Evolutionary conservation across 2,113 vertebrate species (phyloP), one percentile per base, ranked within the genome.

Genomic region (Ceratotherium simum): DNA sequence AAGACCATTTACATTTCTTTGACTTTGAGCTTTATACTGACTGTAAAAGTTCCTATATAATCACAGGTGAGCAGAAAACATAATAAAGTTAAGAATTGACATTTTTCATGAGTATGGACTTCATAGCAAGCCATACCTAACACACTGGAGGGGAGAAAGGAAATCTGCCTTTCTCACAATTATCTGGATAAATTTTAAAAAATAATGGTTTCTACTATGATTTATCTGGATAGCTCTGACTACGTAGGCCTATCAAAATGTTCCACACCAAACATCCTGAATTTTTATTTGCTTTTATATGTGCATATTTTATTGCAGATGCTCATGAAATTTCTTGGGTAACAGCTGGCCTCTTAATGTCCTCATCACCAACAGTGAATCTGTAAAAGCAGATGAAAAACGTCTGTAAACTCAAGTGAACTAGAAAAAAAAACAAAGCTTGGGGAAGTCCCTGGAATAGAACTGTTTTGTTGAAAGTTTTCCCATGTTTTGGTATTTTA

Each of bases 381-480:
- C 39, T 79, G 29, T 39, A 96, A 79, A 95, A 81, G 21, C 60
- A 93, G 64, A 82, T 88, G 60, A 88, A 87, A 78, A 73, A 31
- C 6, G 81, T 91, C 82, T 82, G 11, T 84, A 96, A 95, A 90
- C 18, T 62, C 73, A 64, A 90, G 33, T n/a, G 36, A 91, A 48
- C 67, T 89, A 75, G 27, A 95, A 64, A 54, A n/a, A n/a, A 21
- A 48, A 90, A 46, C 82, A 90, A 64, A 1, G 1, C 12, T 62
- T 84, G 21, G 17, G n/a, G 33, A 96, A 51, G 23, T 82, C 48
- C 25, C 48, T 0, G 6, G 79, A 56, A 95, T 70, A 75, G 20
- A 76, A 85, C 25, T 46, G 33, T 76, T 97, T 93, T 78, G 78
- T 79, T 93, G 11, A 75, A 92, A 81, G 25, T 96, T 48, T 92